Conservation (phyloP, 2,113 vertebrate species). For the Albula glossodonta region DNA sequence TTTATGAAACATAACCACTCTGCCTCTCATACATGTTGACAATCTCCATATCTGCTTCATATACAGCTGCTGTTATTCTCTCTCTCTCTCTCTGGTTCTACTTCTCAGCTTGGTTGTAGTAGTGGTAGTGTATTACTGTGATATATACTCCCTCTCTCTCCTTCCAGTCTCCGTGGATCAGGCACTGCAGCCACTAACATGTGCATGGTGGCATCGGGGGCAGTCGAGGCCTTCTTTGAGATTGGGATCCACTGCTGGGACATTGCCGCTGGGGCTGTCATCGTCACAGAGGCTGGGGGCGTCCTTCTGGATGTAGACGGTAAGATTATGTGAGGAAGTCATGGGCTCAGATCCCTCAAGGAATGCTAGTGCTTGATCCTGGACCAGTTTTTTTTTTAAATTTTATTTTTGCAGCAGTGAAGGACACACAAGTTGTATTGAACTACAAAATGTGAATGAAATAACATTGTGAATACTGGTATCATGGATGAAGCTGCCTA, state of each 20-base stretch:
- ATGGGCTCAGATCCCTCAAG: not conserved
- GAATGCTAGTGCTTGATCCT: too few relatives aligned
- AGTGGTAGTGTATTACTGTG: too few relatives aligned
- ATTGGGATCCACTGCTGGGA: constrained; percentile 96
- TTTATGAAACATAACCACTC: too few relatives aligned
- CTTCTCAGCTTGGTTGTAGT: too few relatives aligned
- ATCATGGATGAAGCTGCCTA: too few relatives aligned
- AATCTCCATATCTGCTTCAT: too few relatives aligned
- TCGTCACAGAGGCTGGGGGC: constrained; percentile 87
- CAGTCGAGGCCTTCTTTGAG: constrained; percentile 91
- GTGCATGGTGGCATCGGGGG: constrained; percentile 88
- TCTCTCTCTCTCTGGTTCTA: not conserved
- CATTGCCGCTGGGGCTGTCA: constrained; percentile 82
- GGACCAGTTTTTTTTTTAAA: too few relatives aligned
- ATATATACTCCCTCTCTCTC: not conserved
- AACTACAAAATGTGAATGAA: too few relatives aligned
- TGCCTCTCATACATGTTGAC: too few relatives aligned
- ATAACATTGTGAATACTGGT: too few relatives aligned
- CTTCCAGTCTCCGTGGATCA: constrained; percentile 78
- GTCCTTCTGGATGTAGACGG: constrained; percentile 84
- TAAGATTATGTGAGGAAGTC: constrained; percentile 39
- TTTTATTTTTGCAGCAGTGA: too few relatives aligned
- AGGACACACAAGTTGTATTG: too few relatives aligned
- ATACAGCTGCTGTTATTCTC: not conserved
- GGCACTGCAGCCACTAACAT: constrained; percentile 92